These are phyloP conservation scores for Taphrorychus bicolor DNA, from an alignment of 2,888 invertebrate genomes.

Conservation along the genomic window DNA sequence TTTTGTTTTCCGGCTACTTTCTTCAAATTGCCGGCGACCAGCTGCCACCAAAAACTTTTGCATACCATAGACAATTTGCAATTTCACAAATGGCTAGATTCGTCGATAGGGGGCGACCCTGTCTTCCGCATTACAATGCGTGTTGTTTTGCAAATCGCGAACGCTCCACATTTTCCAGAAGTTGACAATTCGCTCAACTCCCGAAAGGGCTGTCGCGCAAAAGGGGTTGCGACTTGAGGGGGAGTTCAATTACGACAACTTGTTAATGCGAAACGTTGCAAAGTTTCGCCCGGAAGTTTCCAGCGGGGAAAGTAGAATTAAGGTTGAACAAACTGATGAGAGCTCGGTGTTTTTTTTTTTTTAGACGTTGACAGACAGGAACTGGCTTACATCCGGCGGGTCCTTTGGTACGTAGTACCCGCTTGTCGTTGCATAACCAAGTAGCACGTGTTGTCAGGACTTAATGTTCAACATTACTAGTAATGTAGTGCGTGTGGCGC, in stretches of 20 bases:
- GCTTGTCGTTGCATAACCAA: constrained; percentile 6
- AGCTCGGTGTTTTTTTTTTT: not conserved
- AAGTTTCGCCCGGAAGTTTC: constrained; percentile 51
- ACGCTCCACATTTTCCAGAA: constrained; percentile 36
- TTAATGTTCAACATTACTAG: not conserved
- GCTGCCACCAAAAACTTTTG: not conserved
- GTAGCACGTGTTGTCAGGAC: not conserved
- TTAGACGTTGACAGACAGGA: not conserved
- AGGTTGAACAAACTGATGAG: constrained; percentile 12
- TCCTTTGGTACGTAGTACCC: not conserved
- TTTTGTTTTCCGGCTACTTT: not conserved
- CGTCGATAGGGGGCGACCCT: too few relatives aligned
- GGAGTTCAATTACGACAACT: constrained; percentile 56
- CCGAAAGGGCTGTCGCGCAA: constrained; percentile 35
- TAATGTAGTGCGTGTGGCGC: not conserved
- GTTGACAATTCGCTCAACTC: constrained; percentile 27
- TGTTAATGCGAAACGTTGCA: constrained; percentile 60
- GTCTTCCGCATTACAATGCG: not conserved
- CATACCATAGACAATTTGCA: not conserved
- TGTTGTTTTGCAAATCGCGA: constrained; percentile 44
- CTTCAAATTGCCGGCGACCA: not conserved
- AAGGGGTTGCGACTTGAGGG: constrained; percentile 61
- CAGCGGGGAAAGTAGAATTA: constrained; percentile 28
- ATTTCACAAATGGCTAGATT: not conserved
- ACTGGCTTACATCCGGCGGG: not conserved